A percentile compares a stretch with the other conserved stretches of the same genome.
These are phyloP conservation scores for Baronia brevicornis DNA, from an alignment of 2,888 invertebrate species.

Conservation along the genomic window DNA sequence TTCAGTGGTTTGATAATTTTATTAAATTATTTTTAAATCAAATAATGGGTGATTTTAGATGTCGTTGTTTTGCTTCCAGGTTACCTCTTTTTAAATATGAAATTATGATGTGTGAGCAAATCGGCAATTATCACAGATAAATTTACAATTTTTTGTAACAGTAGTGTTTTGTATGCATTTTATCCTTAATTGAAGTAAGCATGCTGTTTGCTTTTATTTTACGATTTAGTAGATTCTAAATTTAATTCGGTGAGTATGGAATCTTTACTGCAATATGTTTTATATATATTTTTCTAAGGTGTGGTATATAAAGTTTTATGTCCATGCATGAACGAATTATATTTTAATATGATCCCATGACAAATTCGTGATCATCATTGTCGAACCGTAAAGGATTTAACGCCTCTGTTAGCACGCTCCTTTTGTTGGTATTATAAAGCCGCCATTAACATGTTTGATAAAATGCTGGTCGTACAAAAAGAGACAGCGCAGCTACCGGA, in stretches of 20 bases:
- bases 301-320: too few species aligned
- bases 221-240: conserved; percentile 2
- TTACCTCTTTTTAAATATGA: conserved; percentile 66
- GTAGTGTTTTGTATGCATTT: conserved; percentile 52
- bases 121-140: conserved; percentile 62
- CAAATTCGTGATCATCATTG: conserved; percentile 67
- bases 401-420: conserved; percentile 74
- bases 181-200: conserved; percentile 56
- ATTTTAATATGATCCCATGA: conserved; percentile 50
- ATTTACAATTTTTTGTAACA: conserved; percentile 57
- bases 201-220: conserved; percentile 53
- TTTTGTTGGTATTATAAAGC: conserved; percentile 71
- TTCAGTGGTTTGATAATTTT: conserved; percentile 63
- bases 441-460: conserved; percentile 75
- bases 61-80: conserved; percentile 73
- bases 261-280: too few species aligned
- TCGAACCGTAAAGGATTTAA: conserved; percentile 76
- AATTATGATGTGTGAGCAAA: conserved; percentile 8
- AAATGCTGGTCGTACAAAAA: conserved; percentile 69
- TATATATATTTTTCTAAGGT: too few species aligned
- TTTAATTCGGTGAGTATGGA: too few species aligned
- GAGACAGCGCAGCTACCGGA: conserved; percentile 63
- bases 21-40: conserved; percentile 44
- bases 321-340: conserved; percentile 41
- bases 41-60: conserved; percentile 67